Evolutionary conservation across 2,113 vertebrate species (phyloP).

Genomic region (Embiotoca jacksoni): DNA sequence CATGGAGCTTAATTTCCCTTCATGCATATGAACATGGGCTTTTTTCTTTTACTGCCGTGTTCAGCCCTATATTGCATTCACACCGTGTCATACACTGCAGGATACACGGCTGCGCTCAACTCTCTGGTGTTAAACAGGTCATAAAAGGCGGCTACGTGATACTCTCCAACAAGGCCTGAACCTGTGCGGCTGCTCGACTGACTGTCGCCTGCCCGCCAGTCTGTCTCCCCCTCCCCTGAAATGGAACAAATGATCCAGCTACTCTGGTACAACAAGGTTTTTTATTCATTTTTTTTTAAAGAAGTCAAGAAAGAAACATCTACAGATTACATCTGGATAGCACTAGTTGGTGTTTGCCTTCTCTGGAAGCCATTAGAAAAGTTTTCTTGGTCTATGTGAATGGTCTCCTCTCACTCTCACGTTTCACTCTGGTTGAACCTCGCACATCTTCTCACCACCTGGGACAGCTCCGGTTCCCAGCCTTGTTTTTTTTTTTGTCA

Average conservation of each 20-base stretch:
- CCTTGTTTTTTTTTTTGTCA: constrained; percentile 44
- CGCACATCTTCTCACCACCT: constrained; percentile 70
- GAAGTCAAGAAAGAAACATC: constrained; percentile 31
- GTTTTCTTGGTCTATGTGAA: constrained; percentile 51
- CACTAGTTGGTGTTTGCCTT: constrained; percentile 67
- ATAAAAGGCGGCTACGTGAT: constrained; percentile 79
- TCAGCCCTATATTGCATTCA: constrained; percentile 61
- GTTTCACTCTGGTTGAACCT: constrained; percentile 56
- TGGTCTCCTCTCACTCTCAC: constrained; percentile 60
- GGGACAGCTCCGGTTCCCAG: constrained; percentile 71
- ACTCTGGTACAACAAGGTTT: constrained; percentile 68
- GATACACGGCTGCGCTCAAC: constrained; percentile 75
- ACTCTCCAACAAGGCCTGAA: constrained; percentile 72
- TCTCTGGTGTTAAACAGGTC: constrained; percentile 80
- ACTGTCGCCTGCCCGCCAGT: constrained; percentile 64
- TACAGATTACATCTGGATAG: constrained; percentile 67
- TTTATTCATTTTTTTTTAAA: constrained; percentile 66
- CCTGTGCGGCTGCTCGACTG: constrained; percentile 71
- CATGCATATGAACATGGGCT: constrained; percentile 50
- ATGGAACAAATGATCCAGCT: constrained; percentile 77
- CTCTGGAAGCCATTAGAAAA: constrained; percentile 80
- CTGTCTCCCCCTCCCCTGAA: constrained; percentile 36
- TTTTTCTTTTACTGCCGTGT: constrained; percentile 61
- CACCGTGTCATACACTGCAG: constrained; percentile 56
- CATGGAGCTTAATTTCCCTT: constrained; percentile 70